phyloP scores from a whole-genome alignment of 1,140 invertebrate genomes.

The Magallana ariakensis region DNA sequence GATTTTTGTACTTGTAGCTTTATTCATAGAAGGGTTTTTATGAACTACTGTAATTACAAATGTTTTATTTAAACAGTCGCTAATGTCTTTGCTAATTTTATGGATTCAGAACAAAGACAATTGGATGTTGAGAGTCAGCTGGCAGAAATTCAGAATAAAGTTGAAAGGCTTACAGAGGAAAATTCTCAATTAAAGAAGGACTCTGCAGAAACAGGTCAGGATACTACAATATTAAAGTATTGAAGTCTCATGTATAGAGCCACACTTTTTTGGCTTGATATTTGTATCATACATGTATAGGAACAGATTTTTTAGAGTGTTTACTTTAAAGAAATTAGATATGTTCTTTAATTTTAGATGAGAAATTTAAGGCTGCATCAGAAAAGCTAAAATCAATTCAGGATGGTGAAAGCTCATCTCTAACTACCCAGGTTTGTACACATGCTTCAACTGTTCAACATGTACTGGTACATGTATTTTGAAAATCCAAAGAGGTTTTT shows the following conservation, averaged over 20 bases:
- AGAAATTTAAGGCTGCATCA: slow-evolving; percentile 1
- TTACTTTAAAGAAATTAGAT: no score
- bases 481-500: no score
- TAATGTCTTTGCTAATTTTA: background rate
- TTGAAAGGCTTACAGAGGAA: slow-evolving; percentile 66
- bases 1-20: no score
- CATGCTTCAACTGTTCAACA: no score
- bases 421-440: background rate
- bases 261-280: no score
- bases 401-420: background rate
- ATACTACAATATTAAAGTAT: background rate
- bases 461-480: background rate
- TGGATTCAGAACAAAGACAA: slow-evolving; percentile 76
- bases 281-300: no score
- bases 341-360: background rate
- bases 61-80: background rate
- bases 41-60: no score
- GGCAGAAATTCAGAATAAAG: slow-evolving; percentile 66
- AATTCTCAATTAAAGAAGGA: slow-evolving; percentile 60
- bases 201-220: slow-evolving; percentile 68
- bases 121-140: slow-evolving; percentile 78
- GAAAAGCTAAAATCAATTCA: slow-evolving; percentile 21
- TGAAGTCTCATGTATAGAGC: no score
- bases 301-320: no score
- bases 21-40: no score